Evolutionary conservation across 2,888 invertebrate species (phyloP).

Genomic region (Calephelis perditalis): DNA sequence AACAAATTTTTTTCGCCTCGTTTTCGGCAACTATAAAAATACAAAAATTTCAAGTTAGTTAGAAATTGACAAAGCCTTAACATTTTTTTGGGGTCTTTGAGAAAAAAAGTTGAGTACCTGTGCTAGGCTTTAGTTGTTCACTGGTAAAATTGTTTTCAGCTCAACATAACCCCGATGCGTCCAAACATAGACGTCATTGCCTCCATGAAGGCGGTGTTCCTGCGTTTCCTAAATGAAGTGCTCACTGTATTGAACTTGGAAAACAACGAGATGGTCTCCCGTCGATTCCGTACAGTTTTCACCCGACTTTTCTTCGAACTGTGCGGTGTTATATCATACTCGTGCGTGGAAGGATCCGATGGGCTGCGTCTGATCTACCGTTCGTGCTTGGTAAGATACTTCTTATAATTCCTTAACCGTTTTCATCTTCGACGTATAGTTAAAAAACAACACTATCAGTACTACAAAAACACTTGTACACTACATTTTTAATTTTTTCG

Average conservation of each 20-base stretch:
- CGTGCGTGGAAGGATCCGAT: conserved; percentile 39
- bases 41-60: no score
- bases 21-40: no score
- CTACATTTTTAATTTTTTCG: no score
- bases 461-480: no score
- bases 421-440: no score
- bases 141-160: conserved; percentile 24
- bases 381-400: conserved; percentile 41
- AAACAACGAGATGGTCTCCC: conserved; percentile 34
- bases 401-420: neutral
- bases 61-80: no score
- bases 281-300: conserved; percentile 47
- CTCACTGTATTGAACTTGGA: conserved; percentile 37
- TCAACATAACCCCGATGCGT: conserved; percentile 35
- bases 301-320: conserved; percentile 46
- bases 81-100: no score
- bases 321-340: conserved; percentile 43
- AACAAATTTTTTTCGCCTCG: no score
- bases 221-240: conserved; percentile 45
- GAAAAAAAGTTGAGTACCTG: no score
- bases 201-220: conserved; percentile 42
- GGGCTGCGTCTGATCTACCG: conserved; percentile 40
- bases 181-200: conserved; percentile 36
- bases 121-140: no score
- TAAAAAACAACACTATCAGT: no score